Conservation (phyloP, 2,113 vertebrate species). For the Lamprotornis superbus region DNA sequence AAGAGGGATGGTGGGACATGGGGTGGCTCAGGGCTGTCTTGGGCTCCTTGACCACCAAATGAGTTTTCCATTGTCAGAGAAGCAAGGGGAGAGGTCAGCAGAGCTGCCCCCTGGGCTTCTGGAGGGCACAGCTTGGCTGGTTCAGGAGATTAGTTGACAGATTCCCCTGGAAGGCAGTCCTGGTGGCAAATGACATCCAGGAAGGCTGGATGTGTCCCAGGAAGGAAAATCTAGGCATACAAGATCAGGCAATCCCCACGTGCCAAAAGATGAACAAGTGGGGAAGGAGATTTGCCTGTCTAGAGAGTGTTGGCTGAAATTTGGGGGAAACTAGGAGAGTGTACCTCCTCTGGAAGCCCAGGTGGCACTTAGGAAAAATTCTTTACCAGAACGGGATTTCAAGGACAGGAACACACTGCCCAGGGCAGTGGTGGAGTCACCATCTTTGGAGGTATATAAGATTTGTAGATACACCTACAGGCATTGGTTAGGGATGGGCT, state of each 20-base stretch:
- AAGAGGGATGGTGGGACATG: neutral
- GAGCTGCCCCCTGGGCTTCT: neutral
- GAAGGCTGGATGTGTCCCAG: no score
- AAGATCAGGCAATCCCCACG: accelerated
- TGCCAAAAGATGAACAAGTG: no score
- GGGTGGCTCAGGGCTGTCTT: no score
- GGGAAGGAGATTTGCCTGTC: neutral
- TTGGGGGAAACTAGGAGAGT: accelerated
- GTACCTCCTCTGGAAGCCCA: neutral
- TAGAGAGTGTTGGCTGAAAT: neutral
- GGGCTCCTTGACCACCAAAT: neutral
- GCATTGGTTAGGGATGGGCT: neutral
- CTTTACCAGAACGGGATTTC: neutral
- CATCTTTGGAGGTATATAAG: no score
- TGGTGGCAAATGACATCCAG: no score
- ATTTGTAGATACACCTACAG: neutral
- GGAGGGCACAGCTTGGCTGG: neutral
- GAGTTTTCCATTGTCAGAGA: neutral
- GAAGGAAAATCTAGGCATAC: neutral
- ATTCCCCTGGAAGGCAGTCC: neutral
- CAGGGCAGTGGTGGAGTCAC: neutral
- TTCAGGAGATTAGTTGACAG: neutral
- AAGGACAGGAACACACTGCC: neutral
- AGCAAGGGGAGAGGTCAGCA: neutral
- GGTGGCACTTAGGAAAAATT: neutral